Evolutionary conservation across 1,140 invertebrate genomes (phyloP).

Genomic region (Bombus cullumanus): DNA sequence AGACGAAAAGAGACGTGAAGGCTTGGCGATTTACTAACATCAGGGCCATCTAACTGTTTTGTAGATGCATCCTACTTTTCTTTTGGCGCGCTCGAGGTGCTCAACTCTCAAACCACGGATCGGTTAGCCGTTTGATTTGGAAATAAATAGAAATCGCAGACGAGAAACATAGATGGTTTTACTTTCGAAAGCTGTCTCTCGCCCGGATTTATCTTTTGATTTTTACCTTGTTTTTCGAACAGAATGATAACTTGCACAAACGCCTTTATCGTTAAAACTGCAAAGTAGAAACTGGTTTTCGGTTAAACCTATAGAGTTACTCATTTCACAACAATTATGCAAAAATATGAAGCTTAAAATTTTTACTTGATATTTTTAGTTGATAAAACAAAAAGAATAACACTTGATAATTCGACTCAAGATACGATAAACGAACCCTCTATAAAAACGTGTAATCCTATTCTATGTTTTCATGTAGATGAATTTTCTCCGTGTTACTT

Average conservation of each 20-base stretch:
- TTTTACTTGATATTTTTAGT: too few relatives aligned
- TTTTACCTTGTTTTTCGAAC: background rate
- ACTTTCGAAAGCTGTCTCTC: background rate
- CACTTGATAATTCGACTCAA: background rate
- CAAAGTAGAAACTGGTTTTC: conserved; percentile 24
- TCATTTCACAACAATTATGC: background rate
- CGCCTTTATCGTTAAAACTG: conserved; percentile 17
- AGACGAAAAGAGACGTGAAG: conserved; percentile 46
- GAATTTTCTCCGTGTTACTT: background rate
- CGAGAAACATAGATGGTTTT: background rate
- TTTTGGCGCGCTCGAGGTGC: conserved; percentile 42
- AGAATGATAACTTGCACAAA: background rate
- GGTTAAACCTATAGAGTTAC: background rate
- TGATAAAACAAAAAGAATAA: too few relatives aligned
- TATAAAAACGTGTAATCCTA: background rate
- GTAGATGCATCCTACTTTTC: conserved; percentile 66
- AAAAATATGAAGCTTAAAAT: too few relatives aligned
- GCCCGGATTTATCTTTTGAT: background rate
- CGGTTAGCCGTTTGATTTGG: background rate
- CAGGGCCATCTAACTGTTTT: conserved; percentile 67
- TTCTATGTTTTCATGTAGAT: background rate
- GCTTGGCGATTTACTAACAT: conserved; percentile 60
- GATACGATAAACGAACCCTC: background rate
- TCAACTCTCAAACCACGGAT: conserved; percentile 40
- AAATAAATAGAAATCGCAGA: background rate